Percentiles rank a stretch among this genome's conserved stretches.
Evolutionary conservation across 2,113 vertebrate species (phyloP).

Genomic region (Sula dactylatra): DNA sequence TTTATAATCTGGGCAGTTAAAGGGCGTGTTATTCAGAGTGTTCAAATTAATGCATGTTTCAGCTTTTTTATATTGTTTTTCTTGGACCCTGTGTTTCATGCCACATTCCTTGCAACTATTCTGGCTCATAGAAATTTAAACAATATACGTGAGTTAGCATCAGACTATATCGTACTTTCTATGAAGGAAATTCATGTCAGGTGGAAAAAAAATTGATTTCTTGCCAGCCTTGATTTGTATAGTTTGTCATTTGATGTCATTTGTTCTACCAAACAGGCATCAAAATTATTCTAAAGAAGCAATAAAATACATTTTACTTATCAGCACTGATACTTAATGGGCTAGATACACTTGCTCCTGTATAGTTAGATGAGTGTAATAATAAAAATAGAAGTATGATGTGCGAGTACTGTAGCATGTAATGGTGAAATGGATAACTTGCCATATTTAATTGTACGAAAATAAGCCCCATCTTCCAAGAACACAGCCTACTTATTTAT

Average conservation of each 20-base stretch:
- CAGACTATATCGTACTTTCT: background rate
- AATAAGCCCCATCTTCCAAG: background rate
- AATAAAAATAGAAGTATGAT: background rate
- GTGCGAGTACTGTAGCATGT: background rate
- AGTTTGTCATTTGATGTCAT: background rate
- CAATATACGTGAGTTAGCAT: background rate
- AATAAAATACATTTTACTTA: background rate
- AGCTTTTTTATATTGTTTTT: conserved; percentile 24
- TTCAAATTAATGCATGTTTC: conserved; percentile 41
- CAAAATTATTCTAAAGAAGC: background rate
- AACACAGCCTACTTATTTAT: background rate
- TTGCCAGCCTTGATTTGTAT: background rate
- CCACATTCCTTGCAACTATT: conserved; percentile 15
- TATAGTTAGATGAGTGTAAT: background rate
- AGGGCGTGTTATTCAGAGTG: background rate
- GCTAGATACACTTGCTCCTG: background rate
- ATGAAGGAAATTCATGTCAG: background rate
- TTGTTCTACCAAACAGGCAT: background rate
- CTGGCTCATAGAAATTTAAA: background rate
- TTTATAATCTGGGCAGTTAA: conserved; percentile 24
- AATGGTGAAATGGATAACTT: background rate
- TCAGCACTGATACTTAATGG: background rate
- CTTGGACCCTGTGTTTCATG: background rate
- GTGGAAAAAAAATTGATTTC: background rate
- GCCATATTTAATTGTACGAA: background rate